These are phyloP conservation scores for Polyommatus iphigenia DNA, from an alignment of 2,888 invertebrate species.

Conservation along the genomic window DNA sequence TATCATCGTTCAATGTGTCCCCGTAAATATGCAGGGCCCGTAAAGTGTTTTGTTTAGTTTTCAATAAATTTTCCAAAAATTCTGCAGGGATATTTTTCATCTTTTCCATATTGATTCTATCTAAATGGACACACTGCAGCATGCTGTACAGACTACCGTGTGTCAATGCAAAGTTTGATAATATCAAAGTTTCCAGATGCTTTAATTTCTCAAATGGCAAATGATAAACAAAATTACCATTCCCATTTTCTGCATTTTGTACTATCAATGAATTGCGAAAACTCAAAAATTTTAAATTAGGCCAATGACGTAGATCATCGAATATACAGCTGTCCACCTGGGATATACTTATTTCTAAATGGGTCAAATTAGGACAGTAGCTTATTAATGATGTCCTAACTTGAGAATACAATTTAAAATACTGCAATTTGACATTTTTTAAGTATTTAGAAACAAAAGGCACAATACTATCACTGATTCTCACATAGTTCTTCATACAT, in stretches of 20 bases:
- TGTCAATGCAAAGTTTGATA: conserved; percentile 76
- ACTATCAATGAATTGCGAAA: conserved; percentile 76
- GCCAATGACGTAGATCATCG: conserved; percentile 74
- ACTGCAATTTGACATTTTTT: conserved; percentile 77
- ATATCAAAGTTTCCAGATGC: conserved; percentile 66
- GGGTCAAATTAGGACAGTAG: conserved; percentile 76
- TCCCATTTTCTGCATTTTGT: conserved; percentile 68
- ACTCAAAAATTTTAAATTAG: conserved; percentile 74
- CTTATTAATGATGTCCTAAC: conserved; percentile 73
- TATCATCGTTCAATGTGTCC: conserved; percentile 75
- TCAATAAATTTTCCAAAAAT: conserved; percentile 70
- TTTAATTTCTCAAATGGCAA: conserved; percentile 74
- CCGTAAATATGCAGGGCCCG: conserved; percentile 74
- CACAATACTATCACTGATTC: conserved; percentile 74
- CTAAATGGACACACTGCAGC: conserved; percentile 71
- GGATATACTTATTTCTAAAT: conserved; percentile 78
- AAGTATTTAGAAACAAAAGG: conserved; percentile 77
- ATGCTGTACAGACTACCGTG: conserved; percentile 72
- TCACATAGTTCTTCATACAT: conserved; percentile 77
- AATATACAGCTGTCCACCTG: conserved; percentile 78
- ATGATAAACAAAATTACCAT: conserved; percentile 74
- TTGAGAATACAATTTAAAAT: conserved; percentile 78
- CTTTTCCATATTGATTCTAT: conserved; percentile 77
- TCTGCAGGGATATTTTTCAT: conserved; percentile 78
- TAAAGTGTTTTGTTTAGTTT: conserved; percentile 65